These are phyloP conservation scores for Anguilla pacifica DNA, from an alignment of 2,797 vertebrate genomes.

Conservation along the genomic window DNA sequence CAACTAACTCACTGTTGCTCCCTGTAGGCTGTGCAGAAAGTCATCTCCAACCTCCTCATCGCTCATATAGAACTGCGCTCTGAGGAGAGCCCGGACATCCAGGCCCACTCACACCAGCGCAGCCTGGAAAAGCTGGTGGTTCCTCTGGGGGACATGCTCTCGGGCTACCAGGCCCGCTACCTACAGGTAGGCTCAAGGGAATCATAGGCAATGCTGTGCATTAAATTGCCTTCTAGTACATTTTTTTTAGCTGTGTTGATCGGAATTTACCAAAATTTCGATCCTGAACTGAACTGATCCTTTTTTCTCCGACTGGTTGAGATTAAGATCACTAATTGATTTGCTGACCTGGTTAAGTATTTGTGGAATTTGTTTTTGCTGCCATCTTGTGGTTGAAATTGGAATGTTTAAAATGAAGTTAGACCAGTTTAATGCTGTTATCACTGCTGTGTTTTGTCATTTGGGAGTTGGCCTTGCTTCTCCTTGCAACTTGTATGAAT, in stretches of 20 bases:
- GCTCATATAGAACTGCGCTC: slow-evolving; percentile 90
- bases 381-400: slow-evolving; percentile 53
- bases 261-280: background rate
- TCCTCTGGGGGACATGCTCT: slow-evolving; percentile 80
- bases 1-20: background rate
- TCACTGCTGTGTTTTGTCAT: background rate
- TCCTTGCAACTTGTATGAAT: background rate
- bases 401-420: background rate
- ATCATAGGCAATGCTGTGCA: background rate
- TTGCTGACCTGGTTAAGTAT: background rate
- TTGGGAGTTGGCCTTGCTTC: background rate
- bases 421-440: background rate
- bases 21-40: slow-evolving; percentile 88
- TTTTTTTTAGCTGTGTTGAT: background rate
- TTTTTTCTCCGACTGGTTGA: background rate
- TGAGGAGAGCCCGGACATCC: slow-evolving; percentile 92
- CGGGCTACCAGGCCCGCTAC: slow-evolving; percentile 77
- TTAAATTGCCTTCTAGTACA: background rate
- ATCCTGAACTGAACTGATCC: background rate
- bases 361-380: slow-evolving; percentile 44
- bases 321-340: background rate
- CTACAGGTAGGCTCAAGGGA: slow-evolving; percentile 75
- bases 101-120: slow-evolving; percentile 85
- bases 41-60: slow-evolving; percentile 90
- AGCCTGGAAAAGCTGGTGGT: slow-evolving; percentile 90